Evolutionary conservation across 2,797 vertebrate species (phyloP), one percentile per base, ranked within the genome.

Genomic region (Oryzias dopingdopingensis): DNA sequence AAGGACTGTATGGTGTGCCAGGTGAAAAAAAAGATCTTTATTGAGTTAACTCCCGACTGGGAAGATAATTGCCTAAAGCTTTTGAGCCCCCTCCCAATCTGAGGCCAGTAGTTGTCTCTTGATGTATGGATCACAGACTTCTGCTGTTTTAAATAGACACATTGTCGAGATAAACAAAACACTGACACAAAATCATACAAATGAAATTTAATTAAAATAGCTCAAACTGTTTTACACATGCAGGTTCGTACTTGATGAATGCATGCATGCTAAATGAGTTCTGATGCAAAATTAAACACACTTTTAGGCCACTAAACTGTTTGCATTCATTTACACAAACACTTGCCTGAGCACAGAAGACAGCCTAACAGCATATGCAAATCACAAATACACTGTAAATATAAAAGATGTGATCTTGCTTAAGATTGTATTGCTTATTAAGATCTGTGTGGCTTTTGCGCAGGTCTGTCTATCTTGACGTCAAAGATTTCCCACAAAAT

Each of bases 31-130:
- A 54, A 58, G 63, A 86, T 59, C 81, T 81, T 86, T 89, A 88
- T 89, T 86, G 73, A 86, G 87, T 90, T 87, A 87, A 72, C 78
- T 78, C 58, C 66, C 70, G 57, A 76, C 81, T 74, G 67, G 74
- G 72, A 81, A 70, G 64, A 68, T 81, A 74, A 72, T 76, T 76
- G 68, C 72, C 72, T 72, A 80, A 72, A 61, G 62, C 40, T 54
- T 24, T 43, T 44, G 23, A 55, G 17, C 47, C 58, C 81, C 10
- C 32, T 12, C 82, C 67, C 72, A 73, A 53, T 85, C 74, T 68
- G 10, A 42, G 17, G 75, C 76, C 77, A 81, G 69, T 65, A 75
- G 62, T 56, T 77, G 61, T 78, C 49, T 56, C 37, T 65, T 74
- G 44, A 71, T 64, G 54, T 17, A n/a, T 56, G 44, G 37, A 71